Evolutionary conservation across 2,113 vertebrate genomes (phyloP).

Genomic region (Salminus brasiliensis): DNA sequence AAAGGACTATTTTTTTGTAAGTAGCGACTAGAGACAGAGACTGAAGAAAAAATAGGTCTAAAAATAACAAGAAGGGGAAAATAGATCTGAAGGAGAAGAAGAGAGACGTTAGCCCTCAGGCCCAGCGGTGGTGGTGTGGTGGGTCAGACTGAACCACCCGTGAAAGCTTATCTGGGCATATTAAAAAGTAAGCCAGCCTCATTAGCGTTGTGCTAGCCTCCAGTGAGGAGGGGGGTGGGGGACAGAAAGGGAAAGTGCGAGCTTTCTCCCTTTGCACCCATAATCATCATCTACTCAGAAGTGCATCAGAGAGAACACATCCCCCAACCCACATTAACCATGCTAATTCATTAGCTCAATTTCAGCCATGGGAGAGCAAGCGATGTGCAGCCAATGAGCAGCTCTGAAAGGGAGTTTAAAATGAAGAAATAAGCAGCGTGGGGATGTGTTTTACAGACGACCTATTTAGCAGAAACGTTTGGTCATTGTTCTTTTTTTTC

Average conservation of each 20-base stretch:
- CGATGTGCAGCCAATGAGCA: background rate
- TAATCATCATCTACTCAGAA: constrained; percentile 28
- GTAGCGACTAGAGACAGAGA: no score
- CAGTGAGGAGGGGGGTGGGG: constrained; percentile 6
- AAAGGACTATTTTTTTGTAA: no score
- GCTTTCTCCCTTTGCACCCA: background rate
- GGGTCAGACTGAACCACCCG: constrained; percentile 18
- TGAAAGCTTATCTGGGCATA: constrained; percentile 23
- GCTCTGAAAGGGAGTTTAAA: constrained; percentile 18
- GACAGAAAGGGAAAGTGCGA: background rate
- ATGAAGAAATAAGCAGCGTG: background rate
- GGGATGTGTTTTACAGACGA: background rate
- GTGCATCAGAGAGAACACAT: constrained; percentile 26
- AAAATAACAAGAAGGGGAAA: background rate
- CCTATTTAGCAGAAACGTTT: background rate
- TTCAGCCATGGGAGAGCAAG: constrained; percentile 19
- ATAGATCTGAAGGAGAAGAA: constrained; percentile 15
- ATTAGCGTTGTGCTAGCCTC: constrained; percentile 35
- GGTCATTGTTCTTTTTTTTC: background rate
- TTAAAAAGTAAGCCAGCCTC: constrained; percentile 39
- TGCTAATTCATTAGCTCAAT: constrained; percentile 36
- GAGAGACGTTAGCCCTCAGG: background rate
- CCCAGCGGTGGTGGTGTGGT: constrained; percentile 25
- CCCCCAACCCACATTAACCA: constrained; percentile 20
- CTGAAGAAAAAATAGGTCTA: background rate